A percentile compares a stretch with the other conserved stretches of the same genome.
phyloP scores from a whole-genome alignment of 2,113 vertebrate species.

The Tyto alba region DNA sequence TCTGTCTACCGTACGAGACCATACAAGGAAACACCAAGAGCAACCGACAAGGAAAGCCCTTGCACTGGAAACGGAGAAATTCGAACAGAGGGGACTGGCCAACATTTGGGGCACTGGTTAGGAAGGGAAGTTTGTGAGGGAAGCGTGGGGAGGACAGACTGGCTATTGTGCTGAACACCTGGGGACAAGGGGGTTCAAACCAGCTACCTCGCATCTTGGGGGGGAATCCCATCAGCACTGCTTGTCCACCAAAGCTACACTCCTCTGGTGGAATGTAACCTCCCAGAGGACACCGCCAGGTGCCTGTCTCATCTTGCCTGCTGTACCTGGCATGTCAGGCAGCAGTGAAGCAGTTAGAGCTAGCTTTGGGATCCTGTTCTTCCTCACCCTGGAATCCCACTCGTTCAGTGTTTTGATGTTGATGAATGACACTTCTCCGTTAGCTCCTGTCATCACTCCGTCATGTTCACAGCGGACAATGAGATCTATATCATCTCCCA shows the following conservation, averaged over 20 bases:
- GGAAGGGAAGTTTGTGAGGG: background rate
- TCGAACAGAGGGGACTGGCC: accelerated
- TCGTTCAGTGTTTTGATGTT: conserved; percentile 98
- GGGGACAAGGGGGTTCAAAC: background rate
- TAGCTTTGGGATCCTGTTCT: background rate
- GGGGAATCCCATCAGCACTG: background rate
- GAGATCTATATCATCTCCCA: conserved; percentile 96
- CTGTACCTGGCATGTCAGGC: conserved; percentile 16
- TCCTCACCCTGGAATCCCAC: conserved; percentile 95
- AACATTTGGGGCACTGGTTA: background rate
- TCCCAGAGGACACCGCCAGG: accelerated
- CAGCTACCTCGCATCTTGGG: background rate
- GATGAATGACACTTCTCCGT: conserved; percentile 96
- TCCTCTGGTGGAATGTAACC: background rate
- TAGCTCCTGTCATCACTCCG: conserved; percentile 96
- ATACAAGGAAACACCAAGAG: accelerated
- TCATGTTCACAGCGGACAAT: conserved; percentile 97
- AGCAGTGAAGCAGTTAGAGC: conserved; percentile 35
- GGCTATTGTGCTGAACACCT: background rate
- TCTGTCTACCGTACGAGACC: accelerated
- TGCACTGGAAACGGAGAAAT: background rate
- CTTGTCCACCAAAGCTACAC: background rate
- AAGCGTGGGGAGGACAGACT: background rate
- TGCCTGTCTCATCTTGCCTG: background rate
- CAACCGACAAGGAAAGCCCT: background rate